Evolutionary conservation across 2,888 invertebrate genomes (phyloP).

Genomic region (Galeruca laticollis): DNA sequence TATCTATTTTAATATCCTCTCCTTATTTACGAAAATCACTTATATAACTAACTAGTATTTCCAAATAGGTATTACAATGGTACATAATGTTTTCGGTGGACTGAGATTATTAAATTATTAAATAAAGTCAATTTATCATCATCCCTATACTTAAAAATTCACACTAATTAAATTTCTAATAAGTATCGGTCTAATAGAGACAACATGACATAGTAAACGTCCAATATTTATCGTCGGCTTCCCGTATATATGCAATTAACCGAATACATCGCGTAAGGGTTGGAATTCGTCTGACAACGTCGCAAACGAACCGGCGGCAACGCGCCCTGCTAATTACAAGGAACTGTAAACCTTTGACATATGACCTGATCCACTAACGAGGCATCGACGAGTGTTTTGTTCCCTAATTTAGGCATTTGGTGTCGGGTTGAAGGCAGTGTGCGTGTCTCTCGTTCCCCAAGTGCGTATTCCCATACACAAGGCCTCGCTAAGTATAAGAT

Average conservation of each 20-base stretch:
- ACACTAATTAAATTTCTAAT: not conserved
- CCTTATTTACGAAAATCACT: too few relatives aligned
- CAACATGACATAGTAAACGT: not conserved
- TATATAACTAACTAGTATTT: too few relatives aligned
- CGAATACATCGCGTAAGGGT: not conserved
- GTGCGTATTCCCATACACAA: constrained; percentile 13
- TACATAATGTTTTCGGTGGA: too few relatives aligned
- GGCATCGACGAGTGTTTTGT: constrained; percentile 64
- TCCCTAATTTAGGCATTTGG: constrained; percentile 52
- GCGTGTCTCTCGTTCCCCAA: constrained; percentile 19
- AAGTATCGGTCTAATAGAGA: constrained; percentile 4
- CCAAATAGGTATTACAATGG: too few relatives aligned
- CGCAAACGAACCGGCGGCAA: constrained; percentile 56
- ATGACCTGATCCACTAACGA: constrained; percentile 67
- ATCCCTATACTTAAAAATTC: not conserved
- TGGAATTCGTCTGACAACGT: constrained; percentile 19
- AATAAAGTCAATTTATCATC: not conserved
- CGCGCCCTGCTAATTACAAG: constrained; percentile 66
- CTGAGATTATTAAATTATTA: too few relatives aligned
- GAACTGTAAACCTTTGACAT: constrained; percentile 69
- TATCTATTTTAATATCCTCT: too few relatives aligned
- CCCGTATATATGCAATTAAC: constrained; percentile 12
- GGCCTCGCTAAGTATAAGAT: not conserved
- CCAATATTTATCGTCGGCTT: constrained; percentile 10
- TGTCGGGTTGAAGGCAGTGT: constrained; percentile 37